Conservation (phyloP, 2,113 vertebrate species). For the Trogon surrucura region DNA sequence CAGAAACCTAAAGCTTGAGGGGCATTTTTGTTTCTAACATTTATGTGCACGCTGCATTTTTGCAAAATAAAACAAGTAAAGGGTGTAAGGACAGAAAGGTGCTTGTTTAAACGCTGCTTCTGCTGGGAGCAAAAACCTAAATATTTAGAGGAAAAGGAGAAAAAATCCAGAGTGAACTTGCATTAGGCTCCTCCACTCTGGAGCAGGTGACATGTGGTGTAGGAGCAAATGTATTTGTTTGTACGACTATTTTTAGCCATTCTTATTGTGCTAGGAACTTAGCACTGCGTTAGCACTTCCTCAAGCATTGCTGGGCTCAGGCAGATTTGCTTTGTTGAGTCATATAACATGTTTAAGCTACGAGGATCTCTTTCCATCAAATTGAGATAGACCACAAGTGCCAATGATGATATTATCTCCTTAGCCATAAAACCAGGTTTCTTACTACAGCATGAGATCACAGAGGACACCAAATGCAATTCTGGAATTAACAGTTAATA, state of each 20-base stretch:
- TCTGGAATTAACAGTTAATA: background rate
- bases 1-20: conserved; percentile 12
- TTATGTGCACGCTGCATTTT: background rate
- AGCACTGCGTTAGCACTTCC: background rate
- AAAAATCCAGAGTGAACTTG: background rate
- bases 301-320: background rate
- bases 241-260: background rate
- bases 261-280: background rate
- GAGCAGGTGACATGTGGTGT: background rate
- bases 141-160: background rate
- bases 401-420: background rate
- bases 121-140: background rate
- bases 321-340: background rate
- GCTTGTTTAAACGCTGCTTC: background rate
- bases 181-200: background rate
- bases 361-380: background rate
- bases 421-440: background rate
- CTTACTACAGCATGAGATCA: background rate
- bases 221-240: background rate
- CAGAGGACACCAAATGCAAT: background rate
- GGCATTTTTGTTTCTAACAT: background rate
- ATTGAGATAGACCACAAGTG: background rate
- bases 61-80: background rate
- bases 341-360: background rate
- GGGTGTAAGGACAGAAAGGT: background rate